Evolutionary conservation across 2,113 vertebrate genomes (phyloP), one percentile per base, ranked within the genome.

Genomic region (Fregata magnificens): DNA sequence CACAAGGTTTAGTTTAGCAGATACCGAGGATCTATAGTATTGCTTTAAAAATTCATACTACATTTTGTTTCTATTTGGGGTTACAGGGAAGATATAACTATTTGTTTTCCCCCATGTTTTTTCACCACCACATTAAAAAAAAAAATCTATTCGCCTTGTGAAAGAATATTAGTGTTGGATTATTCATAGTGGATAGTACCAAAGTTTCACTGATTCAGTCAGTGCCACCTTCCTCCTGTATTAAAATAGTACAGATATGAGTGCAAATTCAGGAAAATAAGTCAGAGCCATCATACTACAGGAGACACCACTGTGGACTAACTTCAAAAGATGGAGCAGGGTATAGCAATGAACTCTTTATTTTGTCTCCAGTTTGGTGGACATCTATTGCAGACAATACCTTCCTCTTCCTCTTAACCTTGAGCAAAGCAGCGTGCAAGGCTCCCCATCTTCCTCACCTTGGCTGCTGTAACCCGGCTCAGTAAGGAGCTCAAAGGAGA

Each of bases 21-120:
- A 36, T 67, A 82, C 13, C 0, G 0, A 66, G 52, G 62, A 82
- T 67, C 3, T 82, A 16, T 11, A 59, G 5, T 29, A 79, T 22
- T 4, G 5, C n/a, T 80, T 88, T 31, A 69, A 92, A 84, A 50
- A 63, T 38, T 47, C 1, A 0, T 65, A 56, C 7, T 42, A 34
- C 3, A 7, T 47, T 91, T 91, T 45, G 45, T 26, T 95, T 70
- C 26, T 56, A 1, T 58, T n/a, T 65, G 32, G 49, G 31, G 3
- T 11, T 2, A 50, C 13, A 8, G 29, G 10, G 18, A 86, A 86
- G 32, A 76, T 21, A 20, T 1, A 84, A 42, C 20, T 56, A 72
- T 10, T 19, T 66, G 40, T 17, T 84, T 34, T 81, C 6, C 24
- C 16, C 58, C 17, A 45, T 6, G 12, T 36, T 91, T 88, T 89